A percentile compares a stretch with the other conserved stretches of the same genome.
Conservation (phyloP, 1,140 invertebrate genomes). For the Zeugodacus cucurbitae region DNA sequence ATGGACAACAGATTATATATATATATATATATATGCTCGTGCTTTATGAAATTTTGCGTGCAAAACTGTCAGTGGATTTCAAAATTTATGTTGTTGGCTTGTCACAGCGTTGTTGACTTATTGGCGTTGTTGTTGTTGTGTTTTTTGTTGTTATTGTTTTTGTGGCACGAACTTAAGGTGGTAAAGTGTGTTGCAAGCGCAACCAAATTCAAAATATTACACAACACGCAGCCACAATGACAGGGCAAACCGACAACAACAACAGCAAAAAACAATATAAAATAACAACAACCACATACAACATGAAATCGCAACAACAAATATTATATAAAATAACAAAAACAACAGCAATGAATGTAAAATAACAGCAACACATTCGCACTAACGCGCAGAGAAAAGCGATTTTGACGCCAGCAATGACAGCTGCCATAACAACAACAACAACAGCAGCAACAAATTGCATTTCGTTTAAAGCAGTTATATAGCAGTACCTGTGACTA, state of each 20-base stretch:
- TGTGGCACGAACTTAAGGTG: background rate
- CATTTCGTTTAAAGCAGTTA: background rate
- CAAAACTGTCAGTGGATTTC: conserved; percentile 32
- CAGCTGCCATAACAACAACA: background rate
- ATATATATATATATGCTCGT: background rate
- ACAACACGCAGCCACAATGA: background rate
- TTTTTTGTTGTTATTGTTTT: background rate
- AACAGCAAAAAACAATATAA: background rate
- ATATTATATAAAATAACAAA: too few species aligned
- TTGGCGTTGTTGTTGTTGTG: background rate
- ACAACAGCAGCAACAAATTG: background rate
- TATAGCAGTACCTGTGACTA: background rate
- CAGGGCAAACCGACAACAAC: background rate
- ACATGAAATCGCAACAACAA: too few species aligned
- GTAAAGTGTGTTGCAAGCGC: background rate
- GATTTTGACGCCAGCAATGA: background rate
- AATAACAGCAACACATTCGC: background rate
- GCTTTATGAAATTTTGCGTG: background rate
- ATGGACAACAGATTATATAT: background rate
- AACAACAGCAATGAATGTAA: background rate
- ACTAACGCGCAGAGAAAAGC: background rate
- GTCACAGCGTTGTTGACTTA: background rate
- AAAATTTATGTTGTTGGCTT: background rate
- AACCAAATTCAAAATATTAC: conserved; percentile 12
- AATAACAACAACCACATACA: too few species aligned